A percentile compares a stretch with the other conserved stretches of the same genome.
These are phyloP conservation scores for Ctenicera cuprea DNA, from an alignment of 2,888 invertebrate species.

Conservation along the genomic window DNA sequence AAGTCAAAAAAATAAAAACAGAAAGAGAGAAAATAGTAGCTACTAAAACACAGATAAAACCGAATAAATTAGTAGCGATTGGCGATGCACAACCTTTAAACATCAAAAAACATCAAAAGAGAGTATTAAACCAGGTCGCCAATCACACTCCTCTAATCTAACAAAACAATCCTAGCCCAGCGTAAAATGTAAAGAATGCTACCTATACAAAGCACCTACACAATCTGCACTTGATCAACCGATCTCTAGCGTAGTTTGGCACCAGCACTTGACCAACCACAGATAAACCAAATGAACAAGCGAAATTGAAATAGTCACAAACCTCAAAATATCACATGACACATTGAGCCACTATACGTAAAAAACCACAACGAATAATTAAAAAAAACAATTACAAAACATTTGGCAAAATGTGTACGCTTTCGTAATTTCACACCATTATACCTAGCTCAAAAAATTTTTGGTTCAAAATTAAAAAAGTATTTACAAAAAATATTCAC, in stretches of 20 bases:
- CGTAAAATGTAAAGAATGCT: conserved; percentile 41
- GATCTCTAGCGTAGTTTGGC: conserved; percentile 48
- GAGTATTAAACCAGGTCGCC: conserved; percentile 38
- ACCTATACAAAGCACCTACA: conserved; percentile 51
- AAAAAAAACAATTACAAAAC: conserved; percentile 46
- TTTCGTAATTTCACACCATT: conserved; percentile 53
- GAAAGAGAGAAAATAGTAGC: conserved; percentile 12
- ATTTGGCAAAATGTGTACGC: conserved; percentile 68
- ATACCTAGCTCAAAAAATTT: conserved; percentile 59
- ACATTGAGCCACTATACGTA: conserved; percentile 71
- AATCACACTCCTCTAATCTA: conserved; percentile 15
- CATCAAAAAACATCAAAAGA: conserved; percentile 45
- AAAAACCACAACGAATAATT: conserved; percentile 39
- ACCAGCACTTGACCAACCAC: conserved; percentile 47
- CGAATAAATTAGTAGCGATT: conserved; percentile 58
- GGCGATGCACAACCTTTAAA: conserved; percentile 69
- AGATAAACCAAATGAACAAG: conserved; percentile 48
- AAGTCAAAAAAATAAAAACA: conserved; percentile 31
- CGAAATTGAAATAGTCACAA: conserved; percentile 64
- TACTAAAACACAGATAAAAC: conserved; percentile 28
- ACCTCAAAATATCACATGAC: conserved; percentile 74
- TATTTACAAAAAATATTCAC: conserved; percentile 61
- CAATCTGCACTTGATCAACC: conserved; percentile 45
- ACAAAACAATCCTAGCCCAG: conserved; percentile 43
- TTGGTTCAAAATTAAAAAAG: conserved; percentile 60